These are phyloP conservation scores for Chaetogeoica ovagalla DNA, from an alignment of 2,888 invertebrate genomes.

Conservation along the genomic window DNA sequence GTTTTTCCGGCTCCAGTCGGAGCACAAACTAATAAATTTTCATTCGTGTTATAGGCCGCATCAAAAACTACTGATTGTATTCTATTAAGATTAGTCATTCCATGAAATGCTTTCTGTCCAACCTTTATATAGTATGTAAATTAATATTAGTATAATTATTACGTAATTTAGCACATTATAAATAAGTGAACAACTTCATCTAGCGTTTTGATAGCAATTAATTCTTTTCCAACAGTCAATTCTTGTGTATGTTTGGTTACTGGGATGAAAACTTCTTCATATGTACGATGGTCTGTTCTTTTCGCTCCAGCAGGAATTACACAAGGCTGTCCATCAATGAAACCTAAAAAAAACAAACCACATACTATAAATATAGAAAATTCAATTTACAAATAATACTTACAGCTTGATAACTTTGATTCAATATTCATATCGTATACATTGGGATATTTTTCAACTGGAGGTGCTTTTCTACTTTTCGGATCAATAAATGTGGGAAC, in stretches of 20 bases:
- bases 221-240: constrained; percentile 67
- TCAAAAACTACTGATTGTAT: constrained; percentile 96
- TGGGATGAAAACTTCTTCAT: constrained; percentile 86
- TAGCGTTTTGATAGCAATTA: constrained; percentile 67
- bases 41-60: constrained; percentile 92
- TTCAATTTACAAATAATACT: constrained; percentile 13
- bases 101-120: constrained; percentile 86
- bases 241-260: constrained; percentile 66
- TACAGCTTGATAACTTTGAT: constrained; percentile 53
- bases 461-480: constrained; percentile 41
- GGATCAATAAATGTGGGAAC: constrained; percentile 44
- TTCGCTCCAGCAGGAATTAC: constrained; percentile 78
- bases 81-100: constrained; percentile 82
- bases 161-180: background rate
- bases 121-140: constrained; percentile 64
- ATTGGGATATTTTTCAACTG: constrained; percentile 38
- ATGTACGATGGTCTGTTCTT: constrained; percentile 72
- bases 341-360: constrained; percentile 59
- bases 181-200: constrained; percentile 64
- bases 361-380: constrained; percentile 28
- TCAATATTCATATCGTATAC: constrained; percentile 53
- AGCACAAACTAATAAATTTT: constrained; percentile 96
- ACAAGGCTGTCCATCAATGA: constrained; percentile 77
- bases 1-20: constrained; percentile 99
- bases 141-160: constrained; percentile 51